phyloP scores from a whole-genome alignment of 2,888 invertebrate species.

The Vesta saturnalis region DNA sequence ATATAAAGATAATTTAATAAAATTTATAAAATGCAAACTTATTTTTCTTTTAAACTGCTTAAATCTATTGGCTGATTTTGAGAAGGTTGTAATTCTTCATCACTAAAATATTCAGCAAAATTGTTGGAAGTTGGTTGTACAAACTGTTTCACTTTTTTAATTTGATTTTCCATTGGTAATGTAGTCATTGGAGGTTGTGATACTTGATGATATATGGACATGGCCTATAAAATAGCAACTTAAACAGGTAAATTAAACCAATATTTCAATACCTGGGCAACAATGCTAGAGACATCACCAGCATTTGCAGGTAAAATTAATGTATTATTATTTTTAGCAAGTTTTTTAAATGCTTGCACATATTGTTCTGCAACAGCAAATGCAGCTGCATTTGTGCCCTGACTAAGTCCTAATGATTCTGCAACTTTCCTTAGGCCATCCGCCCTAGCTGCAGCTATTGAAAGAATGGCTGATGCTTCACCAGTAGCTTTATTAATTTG shows the following conservation, averaged over 20 bases:
- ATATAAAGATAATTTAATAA: constrained; percentile 3
- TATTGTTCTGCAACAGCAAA: constrained; percentile 96
- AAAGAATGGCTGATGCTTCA: constrained; percentile 90
- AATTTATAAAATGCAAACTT: constrained; percentile 22
- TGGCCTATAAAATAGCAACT: constrained; percentile 64
- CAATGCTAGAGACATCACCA: constrained; percentile 80
- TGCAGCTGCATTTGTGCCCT: constrained; percentile 91
- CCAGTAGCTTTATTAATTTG: constrained; percentile 94
- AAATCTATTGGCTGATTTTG: constrained; percentile 30
- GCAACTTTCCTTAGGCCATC: constrained; percentile 83
- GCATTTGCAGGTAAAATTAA: constrained; percentile 92
- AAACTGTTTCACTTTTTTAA: neutral
- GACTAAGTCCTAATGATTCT: constrained; percentile 65
- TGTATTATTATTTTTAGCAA: constrained; percentile 95
- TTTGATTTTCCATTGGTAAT: neutral
- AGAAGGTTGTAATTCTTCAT: constrained; percentile 56
- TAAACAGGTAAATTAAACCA: neutral
- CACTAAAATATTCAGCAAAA: constrained; percentile 60
- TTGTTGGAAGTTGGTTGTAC: constrained; percentile 42
- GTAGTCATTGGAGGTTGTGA: constrained; percentile 52
- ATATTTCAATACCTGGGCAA: constrained; percentile 87
- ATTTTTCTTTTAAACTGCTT: constrained; percentile 38
- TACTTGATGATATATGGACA: constrained; percentile 71
- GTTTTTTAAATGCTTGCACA: constrained; percentile 89
- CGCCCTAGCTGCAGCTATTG: constrained; percentile 92